Base-by-base conservation (phyloP, 2,113 vertebrate genomes). In the Triplophysa rosa region DNA sequence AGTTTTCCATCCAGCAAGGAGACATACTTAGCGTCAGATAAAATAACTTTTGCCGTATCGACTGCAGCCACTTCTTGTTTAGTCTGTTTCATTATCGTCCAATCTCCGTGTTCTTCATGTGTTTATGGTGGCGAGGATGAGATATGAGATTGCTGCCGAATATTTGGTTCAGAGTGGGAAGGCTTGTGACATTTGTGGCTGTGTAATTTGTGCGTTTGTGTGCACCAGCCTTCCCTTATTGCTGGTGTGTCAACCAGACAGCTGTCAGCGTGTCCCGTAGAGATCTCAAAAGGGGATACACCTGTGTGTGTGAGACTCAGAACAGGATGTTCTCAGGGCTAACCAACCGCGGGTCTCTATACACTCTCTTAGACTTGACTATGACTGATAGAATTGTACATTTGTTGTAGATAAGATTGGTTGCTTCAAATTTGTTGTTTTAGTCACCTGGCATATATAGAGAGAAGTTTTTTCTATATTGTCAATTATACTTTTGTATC, bases 241-340 rank as follows among this genome's bases (percentile, higher is more conserved):
- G 61, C 21, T 67, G n/a, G 14, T 69, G 66, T 79, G 52, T 78
- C 52, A 77, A 24, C 17, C 13, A 52, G 68, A 33, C 64, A 67
- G 33, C 69, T 80, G 78, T 85, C 68, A 75, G 23, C 7, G 23
- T 73, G 69, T 74, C 70, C 26, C 64, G 37, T 5, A 45, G 81
- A 77, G 67, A 67, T 68, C 67, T 72, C 61, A 68, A 8, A 37
- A 83, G 65, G 77, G 86, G 83, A 87, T 82, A 82, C 86, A 85
- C 81, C 82, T 85, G 82, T 58, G 68, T 80, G 26, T 66, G 29
- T 72, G 40, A 42, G 1, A 19, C 29, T 62, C 52, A 29, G 26
- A 45, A 66, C 76, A 81, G 83, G 85, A 87, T 80, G 64, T 82
- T 71, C 56, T 72, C 58, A 82, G 40, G 52, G 17, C 49, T 47